Evolutionary conservation across 2,113 vertebrate genomes (phyloP).

Genomic region (Pseudorhombus dupliciocellatus): DNA sequence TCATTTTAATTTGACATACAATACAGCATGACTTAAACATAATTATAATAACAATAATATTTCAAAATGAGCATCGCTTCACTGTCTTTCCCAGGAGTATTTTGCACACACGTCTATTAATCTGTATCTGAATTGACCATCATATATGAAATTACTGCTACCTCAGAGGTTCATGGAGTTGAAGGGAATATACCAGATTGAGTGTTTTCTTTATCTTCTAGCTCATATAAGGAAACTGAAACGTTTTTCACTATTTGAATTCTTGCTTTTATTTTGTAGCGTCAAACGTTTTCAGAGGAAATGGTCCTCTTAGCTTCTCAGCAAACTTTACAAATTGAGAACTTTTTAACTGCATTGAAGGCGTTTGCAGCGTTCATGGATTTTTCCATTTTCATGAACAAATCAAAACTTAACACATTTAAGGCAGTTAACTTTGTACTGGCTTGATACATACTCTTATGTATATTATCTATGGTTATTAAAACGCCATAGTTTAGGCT

Average conservation of each 20-base stretch:
- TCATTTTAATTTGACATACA: too few relatives aligned
- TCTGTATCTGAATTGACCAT: too few relatives aligned
- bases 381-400: not conserved
- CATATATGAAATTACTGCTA: too few relatives aligned
- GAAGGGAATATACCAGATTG: not conserved
- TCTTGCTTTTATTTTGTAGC: slow-evolving; percentile 53
- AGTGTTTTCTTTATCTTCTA: too few relatives aligned
- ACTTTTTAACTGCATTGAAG: not conserved
- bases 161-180: not conserved
- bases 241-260: not conserved
- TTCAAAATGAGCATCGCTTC: too few relatives aligned
- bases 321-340: not conserved
- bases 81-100: too few relatives aligned
- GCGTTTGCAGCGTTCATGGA: not conserved
- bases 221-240: not conserved
- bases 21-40: too few relatives aligned
- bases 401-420: not conserved
- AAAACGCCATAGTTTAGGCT: not conserved
- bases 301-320: accelerated
- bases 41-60: not conserved
- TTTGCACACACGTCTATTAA: too few relatives aligned
- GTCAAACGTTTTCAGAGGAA: slow-evolving; percentile 7
- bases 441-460: not conserved
- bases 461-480: not conserved
- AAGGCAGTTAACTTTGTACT: not conserved